Percentiles rank a stretch among this genome's conserved stretches.
Evolutionary conservation across 2,113 vertebrate genomes (phyloP).

Genomic region (Pomatorhinus ruficollis): DNA sequence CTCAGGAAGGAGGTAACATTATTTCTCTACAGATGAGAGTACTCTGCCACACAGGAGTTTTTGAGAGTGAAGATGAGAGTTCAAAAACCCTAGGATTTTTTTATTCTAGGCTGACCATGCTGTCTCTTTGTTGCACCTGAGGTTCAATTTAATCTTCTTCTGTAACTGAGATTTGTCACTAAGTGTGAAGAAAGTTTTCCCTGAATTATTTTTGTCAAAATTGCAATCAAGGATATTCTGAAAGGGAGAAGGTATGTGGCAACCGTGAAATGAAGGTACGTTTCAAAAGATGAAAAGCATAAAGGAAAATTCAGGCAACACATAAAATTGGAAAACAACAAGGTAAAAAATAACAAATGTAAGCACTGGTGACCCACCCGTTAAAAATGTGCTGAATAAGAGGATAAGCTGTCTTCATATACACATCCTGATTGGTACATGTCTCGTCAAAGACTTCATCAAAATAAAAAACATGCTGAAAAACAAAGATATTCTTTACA

Average conservation of each 20-base stretch:
- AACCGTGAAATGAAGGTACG: not conserved
- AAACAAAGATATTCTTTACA: conserved; percentile 67
- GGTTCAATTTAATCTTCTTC: not conserved
- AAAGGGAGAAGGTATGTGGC: not conserved
- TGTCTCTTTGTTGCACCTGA: not conserved
- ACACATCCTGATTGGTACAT: conserved; percentile 87
- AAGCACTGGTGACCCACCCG: conserved; percentile 75
- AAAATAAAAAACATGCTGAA: conserved; percentile 93
- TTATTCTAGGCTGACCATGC: not conserved
- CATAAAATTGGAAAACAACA: conserved; percentile 10
- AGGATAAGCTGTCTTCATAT: conserved; percentile 86
- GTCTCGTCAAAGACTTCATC: conserved; percentile 91
- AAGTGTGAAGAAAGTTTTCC: not conserved
- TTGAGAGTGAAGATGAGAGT: not conserved
- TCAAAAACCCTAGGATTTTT: not conserved
- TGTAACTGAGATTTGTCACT: not conserved
- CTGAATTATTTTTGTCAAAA: not conserved
- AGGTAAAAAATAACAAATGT: conserved; percentile 23
- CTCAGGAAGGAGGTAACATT: not conserved
- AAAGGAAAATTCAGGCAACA: not conserved
- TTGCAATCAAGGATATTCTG: not conserved
- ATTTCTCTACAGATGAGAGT: not conserved
- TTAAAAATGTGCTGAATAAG: conserved; percentile 91
- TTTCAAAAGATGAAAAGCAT: conserved; percentile 6
- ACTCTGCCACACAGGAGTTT: not conserved